These are phyloP conservation scores for Rhinogobio ventralis DNA, from an alignment of 2,797 vertebrate species.

Conservation along the genomic window DNA sequence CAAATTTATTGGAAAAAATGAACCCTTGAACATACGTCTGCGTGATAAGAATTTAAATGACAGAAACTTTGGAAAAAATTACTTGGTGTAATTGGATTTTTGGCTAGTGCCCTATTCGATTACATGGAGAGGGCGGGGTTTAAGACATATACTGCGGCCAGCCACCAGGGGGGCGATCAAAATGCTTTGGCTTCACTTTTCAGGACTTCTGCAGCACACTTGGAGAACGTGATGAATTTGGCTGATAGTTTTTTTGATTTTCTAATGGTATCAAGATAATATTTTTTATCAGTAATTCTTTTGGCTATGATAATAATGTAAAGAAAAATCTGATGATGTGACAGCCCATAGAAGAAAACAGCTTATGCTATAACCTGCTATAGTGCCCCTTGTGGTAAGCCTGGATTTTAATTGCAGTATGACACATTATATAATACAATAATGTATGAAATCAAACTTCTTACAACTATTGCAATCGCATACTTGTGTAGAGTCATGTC, in stretches of 20 bases:
- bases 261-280: neutral
- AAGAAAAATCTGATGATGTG: too few relatives aligned
- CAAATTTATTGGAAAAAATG: too few relatives aligned
- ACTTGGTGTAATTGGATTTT: too few relatives aligned
- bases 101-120: neutral
- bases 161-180: neutral
- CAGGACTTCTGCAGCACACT: neutral
- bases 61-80: too few relatives aligned
- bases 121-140: neutral
- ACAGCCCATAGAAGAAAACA: neutral
- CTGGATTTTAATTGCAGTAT: neutral
- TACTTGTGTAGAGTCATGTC: neutral
- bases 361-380: neutral
- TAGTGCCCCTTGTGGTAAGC: neutral
- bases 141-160: neutral
- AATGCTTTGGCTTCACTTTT: neutral
- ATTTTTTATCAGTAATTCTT: neutral
- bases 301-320: neutral
- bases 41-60: neutral
- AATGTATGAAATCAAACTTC: neutral
- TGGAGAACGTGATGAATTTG: neutral
- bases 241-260: neutral
- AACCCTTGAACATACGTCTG: neutral
- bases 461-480: neutral
- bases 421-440: neutral